Base-by-base conservation (phyloP, 2,113 vertebrate species). In the Ariopsis seemanni region DNA sequence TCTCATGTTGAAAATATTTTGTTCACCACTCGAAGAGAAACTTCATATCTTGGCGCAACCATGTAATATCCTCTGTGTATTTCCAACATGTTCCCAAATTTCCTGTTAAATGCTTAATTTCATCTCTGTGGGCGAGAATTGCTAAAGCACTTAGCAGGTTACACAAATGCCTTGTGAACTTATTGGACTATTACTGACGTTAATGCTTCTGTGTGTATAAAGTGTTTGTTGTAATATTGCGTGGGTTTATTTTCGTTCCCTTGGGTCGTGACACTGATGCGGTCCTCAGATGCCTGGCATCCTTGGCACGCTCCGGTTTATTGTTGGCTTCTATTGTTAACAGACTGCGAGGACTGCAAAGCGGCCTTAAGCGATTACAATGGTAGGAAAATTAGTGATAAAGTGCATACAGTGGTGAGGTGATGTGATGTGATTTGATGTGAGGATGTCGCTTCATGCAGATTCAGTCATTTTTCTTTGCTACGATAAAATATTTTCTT, bases 71-170 rank as follows among this genome's bases (percentile, higher is more conserved):
- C 42, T 42, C 42, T 42, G 42, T 42, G 42, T 42, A 42, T 42
- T 42, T 42, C 72, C 57, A 62, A 8, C 25, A 85, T 55, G 30
- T 65, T 72, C 34, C 25, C 15, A 9, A 67, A 84, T 22, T 84
- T 74, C 25, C 65, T 20, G 15, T 71, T 42, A 75, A 42, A 17
- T 55, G 81, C 25, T 22, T 63, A 25, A 69, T 69, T 57, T 75
- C 75, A 4, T 83, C 7, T 27, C 25, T n/a, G 34, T 12, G 2
- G 22, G 14, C 25, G 71, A n/a, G 53, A 58, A 25, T 86, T 87
- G 22, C 87, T 83, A 80, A 89, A 85, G 88, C 86, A 90, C 88
- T 91, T 90, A 88, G 72, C 87, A 87, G 81, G 80, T 88, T 84
- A 88, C 91, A 85, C 86, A 85, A 89, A 81, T 74, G 62, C 87